Evolutionary conservation across 1,140 invertebrate genomes (phyloP).

Genomic region (Drosophila pandora): DNA sequence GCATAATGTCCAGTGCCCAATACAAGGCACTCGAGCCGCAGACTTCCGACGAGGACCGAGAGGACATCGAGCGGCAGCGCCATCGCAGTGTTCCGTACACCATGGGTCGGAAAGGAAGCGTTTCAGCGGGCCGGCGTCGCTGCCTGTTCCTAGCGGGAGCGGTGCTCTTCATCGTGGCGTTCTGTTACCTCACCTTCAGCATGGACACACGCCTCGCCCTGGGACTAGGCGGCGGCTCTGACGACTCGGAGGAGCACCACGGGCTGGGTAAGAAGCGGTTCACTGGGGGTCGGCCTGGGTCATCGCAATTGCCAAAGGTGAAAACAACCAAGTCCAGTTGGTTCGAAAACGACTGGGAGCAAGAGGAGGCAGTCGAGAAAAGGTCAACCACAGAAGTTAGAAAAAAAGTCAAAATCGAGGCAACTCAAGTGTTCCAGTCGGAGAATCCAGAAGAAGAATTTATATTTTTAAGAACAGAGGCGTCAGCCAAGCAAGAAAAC

Average conservation of each 20-base stretch:
- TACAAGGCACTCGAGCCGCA: conserved; percentile 61
- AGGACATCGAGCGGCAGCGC: conserved; percentile 28
- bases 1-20: conserved; percentile 71
- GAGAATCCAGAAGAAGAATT: background rate
- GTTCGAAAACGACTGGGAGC: background rate
- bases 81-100: conserved; percentile 17
- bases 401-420: background rate
- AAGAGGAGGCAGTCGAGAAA: background rate
- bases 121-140: conserved; percentile 20
- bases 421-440: background rate
- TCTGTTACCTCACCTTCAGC: conserved; percentile 56
- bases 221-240: conserved; percentile 34
- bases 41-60: conserved; percentile 50
- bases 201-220: conserved; percentile 27
- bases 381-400: background rate
- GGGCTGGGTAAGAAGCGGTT: conserved; percentile 59
- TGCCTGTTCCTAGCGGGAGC: conserved; percentile 28
- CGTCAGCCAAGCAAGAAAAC: too few relatives aligned
- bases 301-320: background rate
- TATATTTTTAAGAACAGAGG: background rate
- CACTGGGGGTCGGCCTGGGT: background rate
- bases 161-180: conserved; percentile 26
- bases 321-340: background rate
- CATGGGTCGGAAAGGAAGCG: conserved; percentile 32
- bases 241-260: conserved; percentile 48